Evolutionary conservation across 2,797 vertebrate species (phyloP).

Genomic region (Florisuga fusca): DNA sequence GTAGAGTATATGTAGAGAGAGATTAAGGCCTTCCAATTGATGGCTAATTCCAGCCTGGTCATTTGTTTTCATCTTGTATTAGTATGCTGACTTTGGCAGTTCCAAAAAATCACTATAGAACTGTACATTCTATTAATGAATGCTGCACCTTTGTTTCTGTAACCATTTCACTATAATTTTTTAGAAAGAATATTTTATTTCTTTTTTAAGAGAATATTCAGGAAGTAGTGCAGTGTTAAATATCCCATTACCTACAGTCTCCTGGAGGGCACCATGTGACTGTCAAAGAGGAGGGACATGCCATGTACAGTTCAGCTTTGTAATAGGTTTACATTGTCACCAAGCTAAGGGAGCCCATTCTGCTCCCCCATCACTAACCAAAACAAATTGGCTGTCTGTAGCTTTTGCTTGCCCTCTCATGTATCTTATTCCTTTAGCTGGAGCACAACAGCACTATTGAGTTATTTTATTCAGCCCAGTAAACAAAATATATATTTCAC

Average conservation of each 20-base stretch:
- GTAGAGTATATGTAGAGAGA: neutral
- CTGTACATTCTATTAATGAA: neutral
- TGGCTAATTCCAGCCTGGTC: neutral
- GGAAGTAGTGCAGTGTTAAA: neutral
- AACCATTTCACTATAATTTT: neutral
- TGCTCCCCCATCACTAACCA: neutral
- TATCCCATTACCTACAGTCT: neutral
- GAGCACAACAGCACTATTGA: neutral
- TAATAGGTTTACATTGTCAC: accelerated
- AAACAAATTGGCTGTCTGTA: neutral
- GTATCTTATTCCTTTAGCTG: neutral
- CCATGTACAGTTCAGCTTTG: accelerated
- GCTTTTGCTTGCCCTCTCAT: neutral
- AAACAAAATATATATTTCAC: neutral
- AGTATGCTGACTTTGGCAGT: neutral
- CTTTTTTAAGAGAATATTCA: neutral
- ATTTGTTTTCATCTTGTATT: neutral
- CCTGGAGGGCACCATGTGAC: neutral
- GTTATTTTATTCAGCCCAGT: neutral
- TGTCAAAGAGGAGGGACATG: neutral
- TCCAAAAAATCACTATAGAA: neutral
- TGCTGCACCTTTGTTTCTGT: neutral
- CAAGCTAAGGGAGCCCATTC: neutral
- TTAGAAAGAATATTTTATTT: neutral
- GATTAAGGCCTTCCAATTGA: neutral